Base-by-base conservation (phyloP, 1,140 invertebrate species). In the Uloborus diversus region DNA sequence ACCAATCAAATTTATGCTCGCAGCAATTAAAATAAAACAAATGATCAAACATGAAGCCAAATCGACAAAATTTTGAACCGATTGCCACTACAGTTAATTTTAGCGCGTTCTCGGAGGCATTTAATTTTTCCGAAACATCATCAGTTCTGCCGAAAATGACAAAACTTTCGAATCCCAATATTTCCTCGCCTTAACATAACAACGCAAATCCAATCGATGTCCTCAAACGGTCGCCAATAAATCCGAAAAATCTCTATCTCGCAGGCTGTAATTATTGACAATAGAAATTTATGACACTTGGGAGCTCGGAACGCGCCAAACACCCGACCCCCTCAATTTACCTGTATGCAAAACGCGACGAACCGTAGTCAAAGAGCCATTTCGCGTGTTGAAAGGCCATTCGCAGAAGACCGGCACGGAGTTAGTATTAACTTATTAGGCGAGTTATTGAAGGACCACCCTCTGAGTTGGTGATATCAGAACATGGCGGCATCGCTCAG, bases 231-330 rank as follows among this genome's bases (percentile, higher is more conserved):
- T 17, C 17, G 23, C 13, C 51, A 42, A 70, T 70, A 51, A 70
- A 56, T 57, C 53, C 51, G 25, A n/a, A 9, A 56, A 56, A 2
- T 53, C 30, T 53, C 17, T 37, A 27, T 42, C 68, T 14, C 25
- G 20, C 65, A n/a, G n/a, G n/a, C 51, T 70, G 51, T 17, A 70
- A 70, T 70, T 70, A 70, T 70, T 70, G 68, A 70, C 68, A 70
- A 70, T 70, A 57, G 51, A 59, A 70, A 70, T 70, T 70, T 70
- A 70, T 70, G 68, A 53, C 20, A 70, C 68, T 70, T 59, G 51
- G 37, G 33, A 57, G 37, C 9, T 49, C 23, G n/a, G n/a, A n/a
- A n/a, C n/a, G n/a, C n/a, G n/a, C 2, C 23, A 30, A 49, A 35
- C 53, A 33, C 56, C 7, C 17, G 32, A 11, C 59, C 59, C 49